A percentile compares a stretch with the other conserved stretches of the same genome.
Evolutionary conservation across 2,113 vertebrate genomes (phyloP).

Genomic region (Solenodon paradoxus): DNA sequence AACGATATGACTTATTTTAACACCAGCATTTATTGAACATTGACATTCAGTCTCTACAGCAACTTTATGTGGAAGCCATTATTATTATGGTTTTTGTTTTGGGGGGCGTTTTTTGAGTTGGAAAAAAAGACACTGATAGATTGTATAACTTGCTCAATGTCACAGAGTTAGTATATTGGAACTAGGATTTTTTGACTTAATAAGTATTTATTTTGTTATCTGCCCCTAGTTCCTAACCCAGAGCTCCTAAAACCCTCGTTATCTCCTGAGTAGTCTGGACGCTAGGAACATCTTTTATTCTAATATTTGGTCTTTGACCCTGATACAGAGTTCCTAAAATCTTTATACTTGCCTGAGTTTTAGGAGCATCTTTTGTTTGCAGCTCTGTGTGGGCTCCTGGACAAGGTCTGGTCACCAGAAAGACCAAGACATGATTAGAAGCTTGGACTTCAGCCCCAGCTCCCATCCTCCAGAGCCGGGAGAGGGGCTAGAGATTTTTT

Average conservation of each 20-base stretch:
- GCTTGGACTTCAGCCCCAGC: neutral
- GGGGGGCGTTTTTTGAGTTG: neutral
- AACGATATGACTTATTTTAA: neutral
- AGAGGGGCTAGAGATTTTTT: neutral
- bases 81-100: neutral
- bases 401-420: neutral
- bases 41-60: neutral
- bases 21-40: slow-evolving; percentile 6
- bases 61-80: neutral
- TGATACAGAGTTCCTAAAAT: neutral
- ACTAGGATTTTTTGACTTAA: slow-evolving; percentile 4
- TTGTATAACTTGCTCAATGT: neutral
- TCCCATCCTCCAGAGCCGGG: neutral
- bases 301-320: neutral
- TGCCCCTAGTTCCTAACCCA: neutral
- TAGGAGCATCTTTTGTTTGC: neutral
- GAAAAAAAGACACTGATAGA: neutral
- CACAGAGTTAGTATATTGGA: slow-evolving; percentile 1
- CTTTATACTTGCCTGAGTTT: neutral
- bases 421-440: neutral
- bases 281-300: neutral
- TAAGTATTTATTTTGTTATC: neutral
- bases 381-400: neutral
- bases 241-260: neutral
- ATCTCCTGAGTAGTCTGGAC: neutral